phyloP scores from a whole-genome alignment of 2,888 invertebrate genomes.

The Drepana falcataria region DNA sequence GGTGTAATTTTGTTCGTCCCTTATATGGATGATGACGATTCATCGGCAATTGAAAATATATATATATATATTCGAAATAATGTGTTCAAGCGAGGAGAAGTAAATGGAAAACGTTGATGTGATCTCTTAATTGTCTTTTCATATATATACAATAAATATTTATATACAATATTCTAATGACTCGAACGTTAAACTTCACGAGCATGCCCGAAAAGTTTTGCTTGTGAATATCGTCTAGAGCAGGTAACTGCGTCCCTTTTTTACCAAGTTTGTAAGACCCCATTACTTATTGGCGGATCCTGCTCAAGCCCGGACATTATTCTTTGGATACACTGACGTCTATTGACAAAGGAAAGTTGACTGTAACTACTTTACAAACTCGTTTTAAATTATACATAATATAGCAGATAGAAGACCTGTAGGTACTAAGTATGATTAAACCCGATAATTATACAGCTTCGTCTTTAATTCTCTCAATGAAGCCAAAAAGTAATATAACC shows the following conservation, averaged over 20 bases:
- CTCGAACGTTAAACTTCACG: slow-evolving; percentile 3
- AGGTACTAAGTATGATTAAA: no score
- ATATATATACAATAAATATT: slow-evolving; percentile 7
- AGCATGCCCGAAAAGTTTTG: slow-evolving; percentile 6
- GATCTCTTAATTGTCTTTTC: background rate
- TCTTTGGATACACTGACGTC: slow-evolving; percentile 16
- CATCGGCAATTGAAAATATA: slow-evolving; percentile 10
- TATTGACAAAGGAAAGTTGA: slow-evolving; percentile 16
- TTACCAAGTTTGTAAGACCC: slow-evolving; percentile 46
- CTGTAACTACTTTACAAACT: background rate
- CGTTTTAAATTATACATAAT: background rate
- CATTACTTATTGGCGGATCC: slow-evolving; percentile 31
- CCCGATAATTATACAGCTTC: no score
- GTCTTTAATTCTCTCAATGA: no score
- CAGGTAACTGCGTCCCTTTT: slow-evolving; percentile 71
- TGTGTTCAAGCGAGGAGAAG: slow-evolving; percentile 12
- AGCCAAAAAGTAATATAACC: no score
- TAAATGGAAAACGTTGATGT: slow-evolving; percentile 37
- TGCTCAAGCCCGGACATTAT: slow-evolving; percentile 27
- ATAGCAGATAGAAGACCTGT: no score
- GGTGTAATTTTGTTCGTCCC: slow-evolving; percentile 45
- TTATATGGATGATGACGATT: slow-evolving; percentile 30
- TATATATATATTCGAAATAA: slow-evolving; percentile 15
- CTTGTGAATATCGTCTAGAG: slow-evolving; percentile 18
- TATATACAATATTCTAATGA: slow-evolving; percentile 3